Evolutionary conservation across 2,888 invertebrate species (phyloP), one percentile per base, ranked within the genome.

Genomic region (Agrenia bidenticulata): DNA sequence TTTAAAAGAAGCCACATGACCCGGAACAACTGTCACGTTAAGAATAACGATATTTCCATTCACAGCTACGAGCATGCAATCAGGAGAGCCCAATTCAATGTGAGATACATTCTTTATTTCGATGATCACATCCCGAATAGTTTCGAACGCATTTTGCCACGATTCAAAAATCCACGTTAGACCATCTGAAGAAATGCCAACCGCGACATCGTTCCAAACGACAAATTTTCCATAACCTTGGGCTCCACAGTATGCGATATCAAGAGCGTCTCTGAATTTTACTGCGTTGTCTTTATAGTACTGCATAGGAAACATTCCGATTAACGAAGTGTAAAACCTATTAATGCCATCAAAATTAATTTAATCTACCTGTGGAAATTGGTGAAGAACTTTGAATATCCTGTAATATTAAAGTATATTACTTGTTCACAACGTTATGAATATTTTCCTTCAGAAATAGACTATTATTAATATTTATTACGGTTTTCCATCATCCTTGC

Each of bases 131-230:
- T 37, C 42, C 23, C 19, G 11, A 5, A 45, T 13, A 15, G 45
- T 24, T 45, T 42, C 19, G n/a, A 45, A 41, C 2, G 42, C 58
- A 15, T n/a, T 45, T 27, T 50, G 19, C 50, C 50, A 60, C 2
- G 27, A 2, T 9, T 51, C 50, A 17, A 60, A 51, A 2, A 50
- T 11, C 60, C 60, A 60, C 32, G 32, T 60, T 32, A 32, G 11
- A n/a, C 39, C 51, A 37, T 60, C 51, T 32, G 50, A 50, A 17
- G 60, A 60, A 27, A 27, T 13, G 2, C 49, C 60, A 17, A 60
- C 11, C n/a, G 37, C 51, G 5, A 19, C 24, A 32, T 51, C 19
- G 49, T 50, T 51, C 60, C 60, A 60, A 15, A 60, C 26, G 13
- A 51, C 37, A 37, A 26, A 51, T 21, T 19, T 13, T n/a, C 37